Base-by-base conservation (phyloP, 1,140 invertebrate genomes). In the Ostrea denselamellosa region DNA sequence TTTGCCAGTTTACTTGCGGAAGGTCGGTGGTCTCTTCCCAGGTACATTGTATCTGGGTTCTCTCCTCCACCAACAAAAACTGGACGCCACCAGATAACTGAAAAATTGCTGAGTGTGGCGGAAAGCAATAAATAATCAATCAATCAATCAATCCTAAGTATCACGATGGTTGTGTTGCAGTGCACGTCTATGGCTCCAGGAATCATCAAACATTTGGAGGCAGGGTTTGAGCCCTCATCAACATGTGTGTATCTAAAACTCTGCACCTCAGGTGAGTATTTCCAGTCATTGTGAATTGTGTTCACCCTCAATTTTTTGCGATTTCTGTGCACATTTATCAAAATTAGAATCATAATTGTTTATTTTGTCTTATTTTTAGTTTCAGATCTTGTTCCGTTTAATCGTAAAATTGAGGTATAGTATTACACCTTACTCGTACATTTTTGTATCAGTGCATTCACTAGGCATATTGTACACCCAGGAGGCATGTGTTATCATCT, bases 211-310 rank as follows among this genome's bases (percentile, higher is more conserved):
- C 28, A 56, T 28, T 28, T 85, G 28, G 83, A 85, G 54, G 53
- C 44, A 8, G 83, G 83, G 58, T 25, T 85, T 58, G 52, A 56
- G 19, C 83, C 83, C 10, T 54, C 53, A 58, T 58, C 53, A 9
- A 44, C 83, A 1, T 85, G 83, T 85, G 83, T 62, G n/a, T 34
- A 56, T n/a, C n/a, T 85, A 17, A 85, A 85, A 58, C 28, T 85
- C 3, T 85, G 83, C 54, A 34, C 54, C 8, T 28, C 62, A 51
- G n/a, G 56, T 85, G 34, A n/a, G 25, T 28, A 77, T 71, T 12
- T 12, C 28, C 7, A 7, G 9, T 12, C n/a, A n/a, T n/a, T 28
- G 25, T 71, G 22, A 22, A 10, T 25, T 17, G 14, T 7, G n/a
- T 58, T 58, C 56, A 58, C 10, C 17, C 19, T n/a, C 5, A 0